phyloP scores from a whole-genome alignment of 2,797 vertebrate species.

The Momotus momota region DNA sequence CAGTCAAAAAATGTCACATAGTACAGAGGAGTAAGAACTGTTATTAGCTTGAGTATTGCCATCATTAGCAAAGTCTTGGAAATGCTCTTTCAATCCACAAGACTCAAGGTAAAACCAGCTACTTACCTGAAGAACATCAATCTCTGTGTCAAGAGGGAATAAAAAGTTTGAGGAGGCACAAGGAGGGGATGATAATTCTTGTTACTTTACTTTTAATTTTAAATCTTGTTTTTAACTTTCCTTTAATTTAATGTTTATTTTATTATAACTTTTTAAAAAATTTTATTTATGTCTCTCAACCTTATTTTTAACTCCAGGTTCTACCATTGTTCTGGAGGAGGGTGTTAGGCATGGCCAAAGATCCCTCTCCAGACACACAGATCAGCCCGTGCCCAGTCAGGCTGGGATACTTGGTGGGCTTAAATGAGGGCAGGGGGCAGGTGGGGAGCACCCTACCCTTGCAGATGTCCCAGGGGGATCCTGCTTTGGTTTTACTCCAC shows the following conservation, averaged over 20 bases:
- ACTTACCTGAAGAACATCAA: background rate
- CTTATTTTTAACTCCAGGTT: background rate
- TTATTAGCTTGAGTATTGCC: background rate
- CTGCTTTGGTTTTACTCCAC: background rate
- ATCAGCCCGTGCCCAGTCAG: background rate
- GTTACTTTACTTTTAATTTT: background rate
- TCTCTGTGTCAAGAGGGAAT: background rate
- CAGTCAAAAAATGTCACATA: background rate
- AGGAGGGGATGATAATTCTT: background rate
- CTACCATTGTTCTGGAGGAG: background rate
- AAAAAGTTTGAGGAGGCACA: background rate
- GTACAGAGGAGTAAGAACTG: background rate
- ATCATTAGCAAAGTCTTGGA: background rate
- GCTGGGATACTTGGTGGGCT: background rate
- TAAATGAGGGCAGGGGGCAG: fast-evolving
- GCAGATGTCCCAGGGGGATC: background rate
- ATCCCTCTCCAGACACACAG: background rate
- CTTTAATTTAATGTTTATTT: background rate
- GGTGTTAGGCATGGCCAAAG: background rate
- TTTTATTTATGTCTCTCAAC: background rate
- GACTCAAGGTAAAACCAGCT: background rate
- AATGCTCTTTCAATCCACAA: background rate
- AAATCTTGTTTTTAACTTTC: background rate
- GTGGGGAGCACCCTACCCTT: background rate
- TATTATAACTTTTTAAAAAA: too few relatives aligned